Base-by-base conservation (phyloP, 2,888 invertebrate genomes). In the Shargacucullia verbasci region DNA sequence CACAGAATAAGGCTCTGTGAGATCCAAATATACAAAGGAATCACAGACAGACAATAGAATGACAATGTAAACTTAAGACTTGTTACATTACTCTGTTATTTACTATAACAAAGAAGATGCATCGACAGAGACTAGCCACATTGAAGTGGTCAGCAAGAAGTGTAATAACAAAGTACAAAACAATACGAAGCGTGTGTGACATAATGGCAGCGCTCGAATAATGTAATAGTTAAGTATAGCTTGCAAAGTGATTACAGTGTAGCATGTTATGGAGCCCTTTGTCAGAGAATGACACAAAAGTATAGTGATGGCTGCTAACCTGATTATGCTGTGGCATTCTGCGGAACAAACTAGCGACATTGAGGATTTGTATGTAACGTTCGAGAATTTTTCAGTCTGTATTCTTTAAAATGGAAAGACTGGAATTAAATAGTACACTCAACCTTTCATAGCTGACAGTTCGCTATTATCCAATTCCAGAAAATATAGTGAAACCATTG, bases 121-220 rank as follows among this genome's bases (percentile, higher is more conserved):
- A 15, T 46, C 34, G 43, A 54, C 49, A 69, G 54, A 44, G 52
- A 45, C 39, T 27, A 8, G 8, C 35, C 31, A 41, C 25, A 33
- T 37, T 45, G 34, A 1, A 54, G 15, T 48, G 55, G 71, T 54
- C 56, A 73, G 61, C 74, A 70, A 58, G 64, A 55, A 69, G 38
- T 15, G 56, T 43, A 33, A 14, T 52, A 25, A n/a, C n/a, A n/a
- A n/a, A 43, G 34, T 44, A 14, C n/a, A 58, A 37, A 41, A 62
- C 47, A 53, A 61, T 56, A 55, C 34, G 10, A 46, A 33, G 43
- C 43, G 45, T 44, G 12, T 37, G 45, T 56, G 34, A 31, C 8
- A 49, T 63, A 59, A 75, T 59, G 25, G 47, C 31, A 41, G 13
- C 29, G 15, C 33, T 45, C 33, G 29, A 15, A 38, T 56, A 60